These are phyloP conservation scores for Drosophila testacea DNA, from an alignment of 2,888 invertebrate genomes.

Conservation along the genomic window DNA sequence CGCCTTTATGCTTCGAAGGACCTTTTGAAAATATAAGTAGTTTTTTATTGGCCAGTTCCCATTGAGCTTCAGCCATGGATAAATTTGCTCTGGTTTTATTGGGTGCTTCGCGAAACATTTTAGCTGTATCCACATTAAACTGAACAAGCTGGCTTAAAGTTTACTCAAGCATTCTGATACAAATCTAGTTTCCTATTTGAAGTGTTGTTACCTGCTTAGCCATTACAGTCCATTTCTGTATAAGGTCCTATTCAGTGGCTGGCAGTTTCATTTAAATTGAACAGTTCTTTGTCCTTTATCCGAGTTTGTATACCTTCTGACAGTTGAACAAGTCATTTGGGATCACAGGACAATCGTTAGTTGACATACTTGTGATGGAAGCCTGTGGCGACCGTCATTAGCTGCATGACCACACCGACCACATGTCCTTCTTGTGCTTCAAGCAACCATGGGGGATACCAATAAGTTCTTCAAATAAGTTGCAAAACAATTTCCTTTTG, in stretches of 20 bases:
- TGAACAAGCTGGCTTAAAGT: slow-evolving; percentile 17
- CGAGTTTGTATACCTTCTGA: slow-evolving; percentile 20
- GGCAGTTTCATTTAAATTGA: slow-evolving; percentile 41
- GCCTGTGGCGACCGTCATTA: slow-evolving; percentile 44
- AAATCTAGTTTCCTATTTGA: slow-evolving; percentile 20
- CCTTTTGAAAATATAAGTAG: slow-evolving; percentile 38
- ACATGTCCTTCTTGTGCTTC: background rate
- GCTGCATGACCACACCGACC: slow-evolving; percentile 19
- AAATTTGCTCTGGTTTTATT: slow-evolving; percentile 22
- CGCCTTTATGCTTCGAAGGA: slow-evolving; percentile 28
- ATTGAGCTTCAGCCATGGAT: slow-evolving; percentile 47
- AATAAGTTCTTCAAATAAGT: slow-evolving; percentile 15
- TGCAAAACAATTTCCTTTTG: slow-evolving; percentile 44
- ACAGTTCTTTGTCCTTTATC: slow-evolving; percentile 9
- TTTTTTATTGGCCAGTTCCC: slow-evolving; percentile 38
- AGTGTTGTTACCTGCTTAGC: slow-evolving; percentile 28
- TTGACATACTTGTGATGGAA: slow-evolving; percentile 30
- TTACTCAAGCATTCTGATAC: slow-evolving; percentile 33
- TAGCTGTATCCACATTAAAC: slow-evolving; percentile 25
- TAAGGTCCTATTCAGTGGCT: slow-evolving; percentile 13
- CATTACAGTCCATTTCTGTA: slow-evolving; percentile 29
- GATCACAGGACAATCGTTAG: slow-evolving; percentile 38
- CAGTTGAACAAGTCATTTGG: slow-evolving; percentile 32
- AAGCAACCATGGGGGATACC: background rate
- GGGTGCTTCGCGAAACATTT: slow-evolving; percentile 30